Evolutionary conservation across 2,888 invertebrate species (phyloP).

Genomic region (Cheilosia pagana): DNA sequence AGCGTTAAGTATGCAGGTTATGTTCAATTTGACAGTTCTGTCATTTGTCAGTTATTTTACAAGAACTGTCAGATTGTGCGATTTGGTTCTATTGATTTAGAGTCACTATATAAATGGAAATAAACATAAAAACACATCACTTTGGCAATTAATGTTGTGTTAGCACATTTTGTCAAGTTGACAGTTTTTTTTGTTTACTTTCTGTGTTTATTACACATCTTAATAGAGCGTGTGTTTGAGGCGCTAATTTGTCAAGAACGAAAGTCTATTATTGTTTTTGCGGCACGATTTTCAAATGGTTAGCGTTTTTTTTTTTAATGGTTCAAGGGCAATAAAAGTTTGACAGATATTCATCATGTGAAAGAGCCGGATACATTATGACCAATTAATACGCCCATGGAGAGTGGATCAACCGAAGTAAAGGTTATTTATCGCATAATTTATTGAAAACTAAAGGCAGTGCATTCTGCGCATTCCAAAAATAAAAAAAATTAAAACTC

Average conservation of each 20-base stretch:
- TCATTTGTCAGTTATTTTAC: background rate
- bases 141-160: background rate
- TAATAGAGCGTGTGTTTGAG: constrained; percentile 12
- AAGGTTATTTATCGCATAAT: constrained; percentile 3
- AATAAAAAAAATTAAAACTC: background rate
- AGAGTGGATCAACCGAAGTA: background rate
- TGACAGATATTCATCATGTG: constrained; percentile 4
- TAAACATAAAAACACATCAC: background rate
- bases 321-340: constrained; percentile 21
- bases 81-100: background rate
- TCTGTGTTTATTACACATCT: background rate
- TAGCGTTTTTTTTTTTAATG: constrained; percentile 18
- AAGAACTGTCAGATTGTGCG: background rate
- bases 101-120: constrained; percentile 12
- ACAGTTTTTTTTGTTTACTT: background rate
- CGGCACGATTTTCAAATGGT: constrained; percentile 40
- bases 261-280: constrained; percentile 38
- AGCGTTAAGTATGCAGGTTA: background rate
- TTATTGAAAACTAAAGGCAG: background rate
- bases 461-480: constrained; percentile 8
- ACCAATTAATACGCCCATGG: background rate
- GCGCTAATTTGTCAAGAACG: constrained; percentile 49
- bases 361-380: constrained; percentile 11
- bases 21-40: background rate
- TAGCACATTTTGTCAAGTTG: background rate